phyloP scores from a whole-genome alignment of 2,888 invertebrate species.

The Tenthredo distinguenda region DNA sequence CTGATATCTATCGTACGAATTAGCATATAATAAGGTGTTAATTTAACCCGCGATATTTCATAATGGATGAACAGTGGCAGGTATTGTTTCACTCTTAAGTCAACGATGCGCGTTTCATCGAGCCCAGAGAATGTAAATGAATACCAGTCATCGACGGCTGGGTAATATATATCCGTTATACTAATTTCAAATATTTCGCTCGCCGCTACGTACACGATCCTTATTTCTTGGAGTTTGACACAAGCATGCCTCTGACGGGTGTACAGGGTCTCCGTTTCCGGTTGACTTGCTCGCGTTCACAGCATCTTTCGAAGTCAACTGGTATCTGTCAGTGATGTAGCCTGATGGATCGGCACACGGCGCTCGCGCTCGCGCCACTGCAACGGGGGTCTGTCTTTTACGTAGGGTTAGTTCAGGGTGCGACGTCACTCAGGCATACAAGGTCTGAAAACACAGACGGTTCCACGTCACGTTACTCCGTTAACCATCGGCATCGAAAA shows the following conservation, averaged over 20 bases:
- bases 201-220: background rate
- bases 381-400: slow-evolving; percentile 11
- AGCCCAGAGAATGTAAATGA: background rate
- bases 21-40: slow-evolving; percentile 21
- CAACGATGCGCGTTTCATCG: slow-evolving; percentile 31
- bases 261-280: slow-evolving; percentile 48
- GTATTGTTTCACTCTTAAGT: slow-evolving; percentile 39
- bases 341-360: slow-evolving; percentile 48
- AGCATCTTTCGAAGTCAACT: slow-evolving; percentile 45
- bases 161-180: background rate
- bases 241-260: slow-evolving; percentile 56
- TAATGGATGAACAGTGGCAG: background rate
- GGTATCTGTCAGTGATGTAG: slow-evolving; percentile 50
- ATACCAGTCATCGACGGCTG: slow-evolving; percentile 5
- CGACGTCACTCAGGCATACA: slow-evolving; percentile 18
- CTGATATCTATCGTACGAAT: background rate
- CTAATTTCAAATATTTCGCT: background rate
- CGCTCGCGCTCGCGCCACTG: background rate
- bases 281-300: slow-evolving; percentile 33
- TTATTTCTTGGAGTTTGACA: slow-evolving; percentile 13
- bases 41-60: slow-evolving; percentile 32
- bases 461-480: slow-evolving; percentile 24
- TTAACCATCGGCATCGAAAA: slow-evolving; percentile 7
- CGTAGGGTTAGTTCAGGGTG: slow-evolving; percentile 14
- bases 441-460: background rate